Base-by-base conservation (phyloP, 2,888 invertebrate species). In the Lottia scabra region DNA sequence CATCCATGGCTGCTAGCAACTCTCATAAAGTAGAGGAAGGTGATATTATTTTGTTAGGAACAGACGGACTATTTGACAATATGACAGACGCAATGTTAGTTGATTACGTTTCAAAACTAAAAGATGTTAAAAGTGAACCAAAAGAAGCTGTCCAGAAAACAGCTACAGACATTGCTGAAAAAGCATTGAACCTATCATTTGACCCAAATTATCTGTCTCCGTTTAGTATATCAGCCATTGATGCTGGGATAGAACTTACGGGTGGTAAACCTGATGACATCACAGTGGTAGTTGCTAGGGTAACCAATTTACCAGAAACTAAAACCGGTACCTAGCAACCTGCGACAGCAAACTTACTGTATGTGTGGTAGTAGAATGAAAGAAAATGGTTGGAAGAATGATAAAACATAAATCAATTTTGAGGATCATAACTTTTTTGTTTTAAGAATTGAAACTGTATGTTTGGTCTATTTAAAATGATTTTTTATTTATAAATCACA, bases 261-360 rank as follows among this genome's bases (percentile, higher is more conserved):
- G 98, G 99, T 89, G 98, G 99, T 73, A 99, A 99, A 91, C 98
- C 98, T 76, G 99, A 99, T 90, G 99, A 99, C 92, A 98, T 99
- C 91, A 98, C 98, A 88, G 96, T 98, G 90, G 93, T 99, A 87
- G 93, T 98, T 84, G 97, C 98, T 84, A 95, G 96, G 83, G 96
- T 98, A n/a, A 79, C 84, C 12, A 79, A 81, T 77, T 80, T 81
- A 67, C 74, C 78, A 12, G 83, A 80, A n/a, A n/a, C n/a, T n/a
- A n/a, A n/a, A n/a, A n/a, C n/a, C n/a, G n/a, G n/a, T 63, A 76
- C 78, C 64, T 80, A 79, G 56, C 56, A 56, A 56, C 56, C 38
- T 38, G 38, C n/a, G n/a, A n/a, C n/a, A n/a, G n/a, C 10, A 38
- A 2, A 38, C 10, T 38, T 38, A 8, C 8, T 6, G 38, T 38